Evolutionary conservation across 2,888 invertebrate genomes (phyloP).

Genomic region (Limnephilus rhombicus): DNA sequence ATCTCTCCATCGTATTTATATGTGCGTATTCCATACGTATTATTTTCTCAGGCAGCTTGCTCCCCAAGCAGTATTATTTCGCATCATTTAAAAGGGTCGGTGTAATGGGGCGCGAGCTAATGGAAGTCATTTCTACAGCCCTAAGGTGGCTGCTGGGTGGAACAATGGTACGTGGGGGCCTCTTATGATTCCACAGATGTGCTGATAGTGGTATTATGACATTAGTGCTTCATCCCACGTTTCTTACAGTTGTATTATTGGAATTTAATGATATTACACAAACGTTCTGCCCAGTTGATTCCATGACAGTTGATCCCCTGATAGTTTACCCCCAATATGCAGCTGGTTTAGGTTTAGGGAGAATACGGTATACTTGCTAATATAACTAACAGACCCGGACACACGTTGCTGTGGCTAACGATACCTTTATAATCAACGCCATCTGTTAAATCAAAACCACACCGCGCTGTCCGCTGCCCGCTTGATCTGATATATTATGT

Average conservation of each 20-base stretch:
- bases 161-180: background rate
- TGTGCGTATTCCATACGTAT: background rate
- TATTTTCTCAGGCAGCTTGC: background rate
- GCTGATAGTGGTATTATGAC: background rate
- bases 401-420: too few relatives aligned
- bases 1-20: background rate
- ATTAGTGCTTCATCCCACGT: background rate
- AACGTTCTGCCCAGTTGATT: background rate
- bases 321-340: too few relatives aligned
- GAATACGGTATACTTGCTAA: too few relatives aligned
- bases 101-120: background rate
- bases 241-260: background rate
- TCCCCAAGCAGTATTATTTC: background rate
- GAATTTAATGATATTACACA: background rate
- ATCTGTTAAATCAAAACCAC: too few relatives aligned
- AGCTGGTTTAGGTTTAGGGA: too few relatives aligned
- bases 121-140: background rate
- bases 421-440: too few relatives aligned
- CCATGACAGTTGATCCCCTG: too few relatives aligned
- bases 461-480: too few relatives aligned
- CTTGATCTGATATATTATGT: too few relatives aligned
- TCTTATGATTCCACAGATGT: background rate
- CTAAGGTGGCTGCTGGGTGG: background rate
- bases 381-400: too few relatives aligned
- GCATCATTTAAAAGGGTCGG: background rate